Base-by-base conservation (phyloP, 2,113 vertebrate species). In the Cercocebus atys region DNA sequence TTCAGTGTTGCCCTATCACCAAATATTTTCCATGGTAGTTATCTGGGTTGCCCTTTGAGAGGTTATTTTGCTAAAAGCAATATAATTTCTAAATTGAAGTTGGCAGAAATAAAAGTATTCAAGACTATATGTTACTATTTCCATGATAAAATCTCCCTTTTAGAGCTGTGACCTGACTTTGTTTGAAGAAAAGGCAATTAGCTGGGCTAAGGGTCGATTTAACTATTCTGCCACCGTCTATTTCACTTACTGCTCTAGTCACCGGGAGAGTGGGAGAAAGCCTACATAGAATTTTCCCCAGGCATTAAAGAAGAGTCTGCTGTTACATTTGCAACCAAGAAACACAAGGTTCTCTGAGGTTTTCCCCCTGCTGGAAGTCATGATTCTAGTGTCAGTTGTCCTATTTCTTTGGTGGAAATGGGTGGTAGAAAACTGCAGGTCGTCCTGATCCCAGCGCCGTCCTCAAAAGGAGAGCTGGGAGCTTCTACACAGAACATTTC, bases 61-160 rank as follows among this genome's bases (percentile, higher is more conserved):
- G 18, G 10, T 64, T 55, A 73, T 93, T 92, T 89, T 89, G 30
- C 80, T 96, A 40, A 90, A 95, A 85, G 25, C 70, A 30, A 25
- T 85, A 30, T 70, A 40, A 52, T 70, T 86, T 35, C 18, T 61
- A 86, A 87, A 64, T 45, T 18, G 30, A 82, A 45, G 7, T 50
- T 76, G 80, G 47, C 40, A 93, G 86, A 57, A 93, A 83, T 66
- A 66, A 90, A 93, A 94, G n/a, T 57, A 76, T 11, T 61, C 89
- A 22, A 61, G n/a, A 79, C 32, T 57, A 68, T 82, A 45, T 66
- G 55, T 89, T 78, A 52, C 12, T 92, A 85, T 83, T 79, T 12
- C 35, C 40, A 40, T 47, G 40, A 32, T 43, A 43, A 45, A 68
- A 38, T 47, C 70, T 64, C 45, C 55, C 59, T 20, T n/a, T 73